These are phyloP conservation scores for Chaetops frenatus DNA, from an alignment of 2,113 vertebrate species.

Conservation along the genomic window DNA sequence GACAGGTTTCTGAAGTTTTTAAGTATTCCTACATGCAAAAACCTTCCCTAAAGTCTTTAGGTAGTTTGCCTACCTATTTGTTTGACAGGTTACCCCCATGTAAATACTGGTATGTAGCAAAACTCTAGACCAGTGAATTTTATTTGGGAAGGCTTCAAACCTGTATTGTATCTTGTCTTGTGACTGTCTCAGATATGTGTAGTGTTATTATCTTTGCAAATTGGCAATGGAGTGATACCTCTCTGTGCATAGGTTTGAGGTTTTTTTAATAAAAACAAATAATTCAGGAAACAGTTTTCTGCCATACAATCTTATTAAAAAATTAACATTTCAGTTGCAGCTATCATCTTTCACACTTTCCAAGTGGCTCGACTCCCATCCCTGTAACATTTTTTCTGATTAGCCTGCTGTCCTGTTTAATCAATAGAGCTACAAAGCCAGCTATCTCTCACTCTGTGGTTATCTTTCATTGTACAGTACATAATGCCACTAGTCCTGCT, in stretches of 20 bases:
- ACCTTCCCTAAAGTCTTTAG: background rate
- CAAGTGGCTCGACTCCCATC: background rate
- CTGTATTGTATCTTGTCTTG: background rate
- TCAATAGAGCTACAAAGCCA: slow-evolving; percentile 59
- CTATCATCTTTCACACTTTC: slow-evolving; percentile 25
- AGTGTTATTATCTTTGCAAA: background rate
- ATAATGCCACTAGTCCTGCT: slow-evolving; percentile 42
- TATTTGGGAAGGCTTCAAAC: background rate
- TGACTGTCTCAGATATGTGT: background rate
- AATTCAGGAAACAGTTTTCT: background rate
- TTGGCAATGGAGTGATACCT: background rate
- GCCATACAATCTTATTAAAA: background rate
- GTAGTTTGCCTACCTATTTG: background rate
- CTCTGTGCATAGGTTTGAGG: background rate
- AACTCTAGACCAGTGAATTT: background rate
- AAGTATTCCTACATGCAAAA: background rate
- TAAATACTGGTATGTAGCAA: background rate
- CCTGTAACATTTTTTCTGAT: slow-evolving; percentile 48
- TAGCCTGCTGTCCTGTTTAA: slow-evolving; percentile 62
- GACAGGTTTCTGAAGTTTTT: background rate
- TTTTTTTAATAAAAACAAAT: background rate
- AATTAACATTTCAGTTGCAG: slow-evolving; percentile 23
- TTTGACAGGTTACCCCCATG: background rate
- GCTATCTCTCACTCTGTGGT: slow-evolving; percentile 51
- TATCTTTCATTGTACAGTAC: slow-evolving; percentile 65